A percentile compares a stretch with the other conserved stretches of the same genome.
Conservation (phyloP, 2,113 vertebrate species). For the Mastomys natalensis region DNA sequence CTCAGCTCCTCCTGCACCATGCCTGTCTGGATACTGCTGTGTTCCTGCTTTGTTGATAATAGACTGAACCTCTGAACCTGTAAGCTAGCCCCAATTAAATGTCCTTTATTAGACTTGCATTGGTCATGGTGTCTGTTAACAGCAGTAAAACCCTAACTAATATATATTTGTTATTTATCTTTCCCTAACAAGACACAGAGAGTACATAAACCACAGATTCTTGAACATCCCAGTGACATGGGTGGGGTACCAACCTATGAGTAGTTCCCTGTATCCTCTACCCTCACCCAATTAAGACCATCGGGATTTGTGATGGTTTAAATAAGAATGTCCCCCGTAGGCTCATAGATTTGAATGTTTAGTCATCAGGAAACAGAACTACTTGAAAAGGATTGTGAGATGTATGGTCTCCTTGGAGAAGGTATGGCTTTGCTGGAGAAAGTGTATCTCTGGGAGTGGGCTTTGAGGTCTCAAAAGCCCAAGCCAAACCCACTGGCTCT, state of each 20-base stretch:
- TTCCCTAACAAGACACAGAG: conserved; percentile 48
- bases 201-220: not conserved
- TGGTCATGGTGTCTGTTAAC: too few relatives aligned
- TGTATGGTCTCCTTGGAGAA: not conserved
- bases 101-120: too few relatives aligned
- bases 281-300: not conserved
- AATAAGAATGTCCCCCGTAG: not conserved
- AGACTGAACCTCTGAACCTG: too few relatives aligned
- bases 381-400: not conserved
- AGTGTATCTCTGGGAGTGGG: not conserved
- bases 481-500: not conserved
- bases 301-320: not conserved
- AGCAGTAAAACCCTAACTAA: too few relatives aligned
- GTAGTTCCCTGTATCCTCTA: not conserved
- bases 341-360: not conserved
- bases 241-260: not conserved
- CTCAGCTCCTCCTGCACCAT: too few relatives aligned
- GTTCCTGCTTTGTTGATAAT: too few relatives aligned
- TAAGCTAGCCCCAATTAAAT: too few relatives aligned
- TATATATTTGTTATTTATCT: not conserved
- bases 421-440: not conserved
- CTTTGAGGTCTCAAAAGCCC: not conserved
- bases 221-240: not conserved
- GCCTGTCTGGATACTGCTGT: too few relatives aligned
- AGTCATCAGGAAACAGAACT: not conserved